These are phyloP conservation scores for roundworm (Caenorhabditis elegans) DNA, from an alignment of 1,140 invertebrate genomes.

Conservation along the genomic window WBcel235 BX284605.5:6439501-6440000, in stretches of 20 bases:
- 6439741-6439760: slow-evolving; percentile 79
- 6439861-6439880: too few species aligned
- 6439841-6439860: slow-evolving; percentile 79
- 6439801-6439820: slow-evolving; percentile 78
- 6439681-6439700: slow-evolving; percentile 79
- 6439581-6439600: slow-evolving; percentile 57
- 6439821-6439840: slow-evolving; percentile 90
- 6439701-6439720: slow-evolving; percentile 97
- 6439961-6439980: slow-evolving; percentile 99
- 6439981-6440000: slow-evolving; percentile 89
- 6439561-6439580: slow-evolving; percentile 76
- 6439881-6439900: slow-evolving; percentile 66
- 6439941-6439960: slow-evolving; percentile 83
- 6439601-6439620: slow-evolving; percentile 69
- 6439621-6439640: slow-evolving; percentile 62
- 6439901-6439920: slow-evolving; percentile 78
- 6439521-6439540: slow-evolving; percentile 74
- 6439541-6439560: slow-evolving; percentile 79
- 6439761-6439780: slow-evolving; percentile 77
- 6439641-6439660: slow-evolving; percentile 74
- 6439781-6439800: slow-evolving; percentile 88
- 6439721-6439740: slow-evolving; percentile 86
- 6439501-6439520: slow-evolving; percentile 83
- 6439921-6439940: slow-evolving; percentile 78
- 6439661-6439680: slow-evolving; percentile 81